Base-by-base conservation (phyloP, 2,797 vertebrate species). In the Gadopsis bispinosus region DNA sequence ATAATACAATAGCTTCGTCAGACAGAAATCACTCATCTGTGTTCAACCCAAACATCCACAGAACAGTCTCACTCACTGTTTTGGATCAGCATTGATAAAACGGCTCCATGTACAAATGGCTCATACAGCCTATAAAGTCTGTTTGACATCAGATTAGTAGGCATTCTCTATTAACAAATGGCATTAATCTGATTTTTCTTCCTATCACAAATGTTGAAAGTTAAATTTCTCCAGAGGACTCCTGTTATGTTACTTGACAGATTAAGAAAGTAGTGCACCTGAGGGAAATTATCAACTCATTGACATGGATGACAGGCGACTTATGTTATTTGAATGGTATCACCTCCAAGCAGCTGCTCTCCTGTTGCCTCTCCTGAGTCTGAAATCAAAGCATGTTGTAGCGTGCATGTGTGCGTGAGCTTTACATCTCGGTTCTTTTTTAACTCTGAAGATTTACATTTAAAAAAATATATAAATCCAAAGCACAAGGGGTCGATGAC, bases 251-350 rank as follows among this genome's bases (percentile, higher is more conserved):
- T 77, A 69, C 73, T 84, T 79, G 81, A 74, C 79, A 89, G 89
- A 92, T 93, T 89, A 91, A 86, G 81, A 80, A 84, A 90, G 77
- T 71, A 73, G 77, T 58, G 71, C 7, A 93, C 92, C 91, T 92
- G 86, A 71, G 91, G 90, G 87, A 93, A 93, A 93, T 93, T 75
- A 92, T 89, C 77, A 87, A 78, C 70, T 89, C 79, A 71, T 65
- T 86, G 26, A 26, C 26, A 26, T 26, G 89, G 84, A 86, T 89
- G 92, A 91, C 87, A 83, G 90, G 79, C 76, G 78, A 90, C 75
- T 86, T 82, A 67, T 73, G 86, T 79, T 69, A 65, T 85, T 87
- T 90, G 84, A 91, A 92, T 89, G 82, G 77, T 93, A 93, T 94
- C 93, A 88, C 85, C 87, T 88, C 80, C 69, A n/a, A 80, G 81